Percentiles rank a stretch among this genome's conserved stretches.
Evolutionary conservation across 2,888 invertebrate genomes (phyloP).

Genomic region (Crocallis elinguaria): DNA sequence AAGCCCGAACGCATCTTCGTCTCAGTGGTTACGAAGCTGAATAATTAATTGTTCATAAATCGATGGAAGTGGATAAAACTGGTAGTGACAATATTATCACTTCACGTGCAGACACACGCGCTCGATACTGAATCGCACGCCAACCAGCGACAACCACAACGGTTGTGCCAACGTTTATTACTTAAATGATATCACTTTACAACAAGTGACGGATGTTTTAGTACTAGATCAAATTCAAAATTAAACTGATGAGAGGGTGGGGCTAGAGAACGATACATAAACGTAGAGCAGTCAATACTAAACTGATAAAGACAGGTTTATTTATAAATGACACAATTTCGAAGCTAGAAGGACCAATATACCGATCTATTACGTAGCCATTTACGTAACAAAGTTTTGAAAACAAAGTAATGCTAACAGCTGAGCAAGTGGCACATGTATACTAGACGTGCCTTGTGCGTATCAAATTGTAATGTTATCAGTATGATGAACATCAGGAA

Average conservation of each 20-base stretch:
- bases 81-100: constrained; percentile 31
- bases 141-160: constrained; percentile 40
- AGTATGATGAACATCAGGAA: constrained; percentile 29
- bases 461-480: constrained; percentile 23
- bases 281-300: neutral
- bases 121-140: constrained; percentile 40
- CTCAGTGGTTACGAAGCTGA: constrained; percentile 12
- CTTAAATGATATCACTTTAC: constrained; percentile 43
- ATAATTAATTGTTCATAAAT: constrained; percentile 19
- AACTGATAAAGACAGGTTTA: constrained; percentile 6
- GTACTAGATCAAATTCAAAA: constrained; percentile 7
- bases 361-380: neutral
- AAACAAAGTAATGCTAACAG: neutral
- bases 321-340: constrained; percentile 10
- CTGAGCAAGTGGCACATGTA: neutral
- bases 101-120: constrained; percentile 55
- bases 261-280: neutral
- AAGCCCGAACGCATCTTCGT: neutral
- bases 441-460: neutral
- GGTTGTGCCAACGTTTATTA: constrained; percentile 52
- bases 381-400: neutral
- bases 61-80: constrained; percentile 30
- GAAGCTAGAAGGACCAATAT: constrained; percentile 1
- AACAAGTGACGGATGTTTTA: constrained; percentile 3
- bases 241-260: constrained; percentile 1